Evolutionary conservation across 1,140 invertebrate genomes (phyloP), one percentile per base, ranked within the genome.

Genomic region (Triops cancriformis): DNA sequence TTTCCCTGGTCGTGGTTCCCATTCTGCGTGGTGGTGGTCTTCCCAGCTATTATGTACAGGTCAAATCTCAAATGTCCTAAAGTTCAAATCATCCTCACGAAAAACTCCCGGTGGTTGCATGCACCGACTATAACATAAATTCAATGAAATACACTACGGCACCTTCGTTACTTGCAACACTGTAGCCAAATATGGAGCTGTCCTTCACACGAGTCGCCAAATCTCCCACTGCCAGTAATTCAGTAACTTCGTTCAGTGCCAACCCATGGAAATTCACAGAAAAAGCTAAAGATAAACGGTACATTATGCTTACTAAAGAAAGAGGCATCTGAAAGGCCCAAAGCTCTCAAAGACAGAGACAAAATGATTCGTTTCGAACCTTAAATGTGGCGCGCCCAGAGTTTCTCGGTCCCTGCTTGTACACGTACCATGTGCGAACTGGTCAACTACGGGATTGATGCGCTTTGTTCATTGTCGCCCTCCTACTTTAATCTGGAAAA

Each of bases 51-150:
- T 64, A 64, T 64, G 23, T 64, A 64, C 51, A 18, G 51, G 51
- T 18, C 23, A 18, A 64, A 10, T 64, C 51, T 23, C 51, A 64
- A 64, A 64, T 23, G 51, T 64, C 51, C 51, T 23, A 64, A 64
- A 64, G 51, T 64, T 64, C 51, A 64, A 64, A 23, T 64, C 51
- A 64, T 64, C 51, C 51, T 64, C 51, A 64, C 51, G 51, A 64
- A 64, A 64, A 64, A 23, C 14, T 23, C 18, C 51, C 51, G n/a
- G 14, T 18, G 51, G 14, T 64, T 64, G 51, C 51, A 64, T 64
- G 51, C 51, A 37, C 31, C 18, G 51, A 64, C 51, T 23, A 7
- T 37, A 37, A 64, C 51, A 64, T 64, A 64, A 64, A 64, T 64
- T 23, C 51, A 64, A 64, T 64, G 51, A 64, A 64, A n/a, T 64